phyloP scores from a whole-genome alignment of 2,113 vertebrate species.

The Coregonus clupeaformis region DNA sequence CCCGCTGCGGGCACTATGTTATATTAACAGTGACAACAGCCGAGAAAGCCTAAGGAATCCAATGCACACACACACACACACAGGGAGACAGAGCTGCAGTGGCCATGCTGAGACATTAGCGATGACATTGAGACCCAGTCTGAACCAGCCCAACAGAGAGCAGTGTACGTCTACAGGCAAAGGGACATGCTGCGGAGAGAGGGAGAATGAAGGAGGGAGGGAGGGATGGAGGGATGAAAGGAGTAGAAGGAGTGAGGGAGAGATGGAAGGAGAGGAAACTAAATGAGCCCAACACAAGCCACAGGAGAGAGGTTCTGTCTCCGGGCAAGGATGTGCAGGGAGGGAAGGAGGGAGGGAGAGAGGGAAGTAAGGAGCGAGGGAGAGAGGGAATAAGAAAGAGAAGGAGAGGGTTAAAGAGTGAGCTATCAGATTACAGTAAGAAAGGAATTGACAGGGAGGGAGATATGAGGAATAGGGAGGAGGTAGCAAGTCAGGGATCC shows the following conservation, averaged over 20 bases:
- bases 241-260: constrained; percentile 27
- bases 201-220: neutral
- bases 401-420: no score
- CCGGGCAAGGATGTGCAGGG: no score
- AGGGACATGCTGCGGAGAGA: constrained; percentile 39
- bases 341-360: no score
- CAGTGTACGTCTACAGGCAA: constrained; percentile 10
- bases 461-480: neutral
- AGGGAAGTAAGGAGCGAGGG: no score
- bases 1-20: constrained; percentile 57
- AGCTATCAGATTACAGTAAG: no score
- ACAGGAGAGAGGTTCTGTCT: no score
- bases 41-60: constrained; percentile 58
- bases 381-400: no score
- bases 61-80: constrained; percentile 25
- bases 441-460: no score
- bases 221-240: constrained; percentile 33
- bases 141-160: constrained; percentile 47
- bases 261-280: neutral
- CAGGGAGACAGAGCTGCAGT: constrained; percentile 40
- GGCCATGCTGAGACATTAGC: constrained; percentile 62
- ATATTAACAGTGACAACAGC: constrained; percentile 69
- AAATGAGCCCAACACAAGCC: neutral
- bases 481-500: constrained; percentile 27
- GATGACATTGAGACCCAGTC: constrained; percentile 63